Evolutionary conservation across 2,888 invertebrate species (phyloP), one percentile per base, ranked within the genome.

Genomic region (Steinernema scapterisci): DNA sequence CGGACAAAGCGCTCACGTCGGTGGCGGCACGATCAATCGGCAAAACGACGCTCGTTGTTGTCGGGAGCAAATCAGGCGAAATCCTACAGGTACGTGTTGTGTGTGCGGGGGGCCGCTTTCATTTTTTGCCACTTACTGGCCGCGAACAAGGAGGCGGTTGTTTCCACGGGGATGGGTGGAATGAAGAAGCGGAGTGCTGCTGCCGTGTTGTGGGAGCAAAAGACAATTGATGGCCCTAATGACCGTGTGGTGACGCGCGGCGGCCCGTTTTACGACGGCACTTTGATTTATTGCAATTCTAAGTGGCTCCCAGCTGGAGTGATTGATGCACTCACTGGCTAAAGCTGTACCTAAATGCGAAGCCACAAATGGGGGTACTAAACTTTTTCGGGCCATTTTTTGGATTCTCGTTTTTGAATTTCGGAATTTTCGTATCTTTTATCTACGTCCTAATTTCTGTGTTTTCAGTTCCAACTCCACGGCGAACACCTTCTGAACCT

Each of bases 21-120:
- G 71, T 81, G n/a, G 82, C 79, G 71, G 78, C 78, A 19, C 71
- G 76, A 31, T 27, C 72, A 21, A 75, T 81, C 63, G 63, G 79
- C 52, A 72, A 71, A 16, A 78, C 81, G 72, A 70, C 72, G 23
- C 56, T 81, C 16, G 72, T 81, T 11, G 56, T 80, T 46, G 73
- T 73, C 21, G 81, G 81, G 19, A 80, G 82, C 43, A 48, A 45
- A 46, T 48, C 25, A 23, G 81, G 81, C 51, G 78, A 82, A 44
- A 54, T 81, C 27, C 46, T 82, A 25, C 82, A 81, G 82, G 81
- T 79, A 48, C 45, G 75, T 63, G 38, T 38, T 44, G 75, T 63
- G 38, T 38, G 38, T 13, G 31, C 63, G 31, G n/a, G n/a, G n/a
- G 63, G 13, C 11, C 16, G n/a, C 19, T 13, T 63, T 63, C 63